Percentiles rank a stretch among this genome's conserved stretches.
Evolutionary conservation across 2,888 invertebrate species (phyloP).

Genomic region (Patella caerulea): DNA sequence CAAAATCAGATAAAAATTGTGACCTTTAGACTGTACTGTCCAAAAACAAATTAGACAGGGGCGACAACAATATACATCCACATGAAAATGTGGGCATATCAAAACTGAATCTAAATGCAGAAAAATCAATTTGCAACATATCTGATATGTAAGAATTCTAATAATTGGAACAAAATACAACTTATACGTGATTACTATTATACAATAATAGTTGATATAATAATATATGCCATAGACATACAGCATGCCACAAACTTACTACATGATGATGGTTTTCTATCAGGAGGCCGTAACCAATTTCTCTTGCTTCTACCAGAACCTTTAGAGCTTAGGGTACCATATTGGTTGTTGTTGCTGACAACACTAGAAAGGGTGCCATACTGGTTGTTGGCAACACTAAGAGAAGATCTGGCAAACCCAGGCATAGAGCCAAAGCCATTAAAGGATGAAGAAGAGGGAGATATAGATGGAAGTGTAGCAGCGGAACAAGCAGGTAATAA

Average conservation of each 20-base stretch:
- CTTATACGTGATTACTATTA: no score
- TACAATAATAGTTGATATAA: no score
- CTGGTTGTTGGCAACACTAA: slow-evolving; percentile 2
- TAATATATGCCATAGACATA: neutral
- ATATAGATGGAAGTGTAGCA: slow-evolving; percentile 39
- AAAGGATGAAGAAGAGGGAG: slow-evolving; percentile 49
- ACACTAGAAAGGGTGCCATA: slow-evolving; percentile 9
- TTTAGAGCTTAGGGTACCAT: slow-evolving; percentile 43
- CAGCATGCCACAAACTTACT: slow-evolving; percentile 39
- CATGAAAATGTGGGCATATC: no score
- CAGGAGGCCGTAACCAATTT: slow-evolving; percentile 31
- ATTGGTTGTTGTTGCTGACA: slow-evolving; percentile 30
- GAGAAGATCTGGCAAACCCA: slow-evolving; percentile 29
- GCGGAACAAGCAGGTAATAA: slow-evolving; percentile 41
- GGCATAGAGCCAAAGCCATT: slow-evolving; percentile 37
- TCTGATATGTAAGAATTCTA: no score
- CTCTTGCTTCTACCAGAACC: slow-evolving; percentile 35
- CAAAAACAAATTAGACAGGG: no score
- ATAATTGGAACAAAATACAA: no score
- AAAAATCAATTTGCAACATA: no score
- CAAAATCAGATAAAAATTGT: no score
- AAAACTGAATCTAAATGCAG: no score
- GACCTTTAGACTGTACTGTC: no score
- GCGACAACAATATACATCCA: no score
- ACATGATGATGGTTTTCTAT: slow-evolving; percentile 45